Base-by-base conservation (phyloP, 1,140 invertebrate genomes). In the Procambarus virginalis region DNA sequence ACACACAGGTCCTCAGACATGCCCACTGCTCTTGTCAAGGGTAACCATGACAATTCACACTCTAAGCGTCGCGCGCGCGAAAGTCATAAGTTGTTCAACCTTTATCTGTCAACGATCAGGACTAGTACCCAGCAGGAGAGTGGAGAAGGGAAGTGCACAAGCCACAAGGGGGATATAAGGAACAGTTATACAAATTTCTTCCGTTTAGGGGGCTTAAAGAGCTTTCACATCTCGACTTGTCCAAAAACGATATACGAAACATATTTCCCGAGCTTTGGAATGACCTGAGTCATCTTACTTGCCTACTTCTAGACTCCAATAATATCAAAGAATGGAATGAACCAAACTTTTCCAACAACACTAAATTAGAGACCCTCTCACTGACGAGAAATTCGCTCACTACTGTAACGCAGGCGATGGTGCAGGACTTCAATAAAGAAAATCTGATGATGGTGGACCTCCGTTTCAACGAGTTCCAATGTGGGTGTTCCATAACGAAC, bases 351-450 rank as follows among this genome's bases (percentile, higher is more conserved):
- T 34, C n/a, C n/a, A 82, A 82, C 17, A 45, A 34, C 10, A 76
- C 10, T 22, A 81, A 70, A 20, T 49, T 91, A 12, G 68, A 3
- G 6, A 4, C 46, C 9, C 84, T 91, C 73, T 34, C 55, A 2
- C 73, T 91, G n/a, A 34, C 48, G 22, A 84, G 75, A 34, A 91
- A 91, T 75, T 81, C 80, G 12, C 68, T 91, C 5, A 70, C 34
- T n/a, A 10, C 10, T 3, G 14, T 91, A 6, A 87, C 90, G 17
- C 58, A 91, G 17, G 85, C 84, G 0, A 84, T 91, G 84, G 58
- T 87, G 58, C 34, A 68, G 55, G 90, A 91, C 81, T 91, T 91
- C 80, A 45, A 17, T 10, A 82, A 68, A 46, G 20, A 45, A 20
- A 87, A 75, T 22, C 84, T 91, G 73, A 17, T 49, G 9, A 76